Base-by-base conservation (phyloP, 2,888 invertebrate genomes). In the Koerneria pararmatus region DNA sequence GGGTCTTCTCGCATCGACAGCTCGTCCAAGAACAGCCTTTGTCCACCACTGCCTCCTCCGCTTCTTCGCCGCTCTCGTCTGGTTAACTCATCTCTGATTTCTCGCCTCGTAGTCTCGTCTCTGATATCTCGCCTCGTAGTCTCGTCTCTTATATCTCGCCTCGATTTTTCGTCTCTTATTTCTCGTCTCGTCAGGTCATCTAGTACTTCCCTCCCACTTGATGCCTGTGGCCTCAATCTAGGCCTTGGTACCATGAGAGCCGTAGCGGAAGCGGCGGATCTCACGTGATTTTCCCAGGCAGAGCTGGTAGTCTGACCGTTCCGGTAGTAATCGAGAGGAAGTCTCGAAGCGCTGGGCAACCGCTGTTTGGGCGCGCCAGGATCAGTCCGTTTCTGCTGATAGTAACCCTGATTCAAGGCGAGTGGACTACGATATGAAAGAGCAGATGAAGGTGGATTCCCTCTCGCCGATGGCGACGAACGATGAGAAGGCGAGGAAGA, bases 1-100 rank as follows among this genome's bases (percentile, higher is more conserved):
- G 64, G 64, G 46, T 64, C 64, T 41, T 64, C 64, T 34, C 64
- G 54, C 37, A 64, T 46, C 19, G 64, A 54, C 41, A 41, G 56
- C 32, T 64, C 54, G 56, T 64, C 64, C 22, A 64, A 46, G 46
- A 64, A 64, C 5, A 64, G 32, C 19, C 19, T 41, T 11, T 15
- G 46, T 11, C 46, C 46, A 41, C 46, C 46, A 19, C 46, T 41
- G 46, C 46, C 46, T 11, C 46, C 46, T 11, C 46, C 46, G 46
- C 46, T 19, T 11, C 46, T 41, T 49, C 65, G 1, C 32, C 65
- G 46, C 57, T 65, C 58, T 24, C 59, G 8, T 41, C 11, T 41
- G 19, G 19, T 41, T 19, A 19, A 41, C 19, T 41, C 46, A 15
- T 41, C 46, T 41, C 46, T 19, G 11, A 15, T 19, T 41, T 41